Percentiles rank a stretch among this genome's conserved stretches.
Evolutionary conservation across 1,140 invertebrate genomes (phyloP).

Genomic region (Drosophila navojoa): DNA sequence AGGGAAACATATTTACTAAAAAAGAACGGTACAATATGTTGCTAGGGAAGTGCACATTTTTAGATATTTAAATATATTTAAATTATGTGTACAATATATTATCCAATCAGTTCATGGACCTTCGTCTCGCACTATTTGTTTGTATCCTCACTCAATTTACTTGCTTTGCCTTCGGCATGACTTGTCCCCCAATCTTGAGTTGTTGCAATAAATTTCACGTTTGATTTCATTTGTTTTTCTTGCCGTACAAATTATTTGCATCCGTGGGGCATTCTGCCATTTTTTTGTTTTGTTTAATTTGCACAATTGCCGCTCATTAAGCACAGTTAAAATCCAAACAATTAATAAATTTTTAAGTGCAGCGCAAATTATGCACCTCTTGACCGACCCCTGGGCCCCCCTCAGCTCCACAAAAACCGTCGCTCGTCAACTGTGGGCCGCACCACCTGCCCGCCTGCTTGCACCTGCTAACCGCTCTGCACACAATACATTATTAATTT

Average conservation of each 20-base stretch:
- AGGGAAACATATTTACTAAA: background rate
- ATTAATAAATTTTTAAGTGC: slow-evolving; percentile 81
- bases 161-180: no score
- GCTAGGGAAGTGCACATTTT: no score
- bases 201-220: slow-evolving; percentile 3
- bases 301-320: slow-evolving; percentile 63
- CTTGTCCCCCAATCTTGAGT: background rate
- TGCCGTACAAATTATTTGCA: slow-evolving; percentile 2
- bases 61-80: no score
- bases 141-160: no score
- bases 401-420: slow-evolving; percentile 47
- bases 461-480: slow-evolving; percentile 68
- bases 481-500: slow-evolving; percentile 81
- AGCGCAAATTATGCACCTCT: slow-evolving; percentile 61
- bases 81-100: no score
- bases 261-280: background rate
- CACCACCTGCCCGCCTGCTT: background rate
- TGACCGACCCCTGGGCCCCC: slow-evolving; percentile 58
- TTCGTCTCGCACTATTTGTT: no score
- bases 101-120: no score
- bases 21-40: background rate
- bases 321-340: slow-evolving; percentile 63
- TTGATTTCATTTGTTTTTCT: slow-evolving; percentile 17
- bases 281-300: slow-evolving; percentile 30
- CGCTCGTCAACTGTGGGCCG: slow-evolving; percentile 23